Evolutionary conservation across 2,888 invertebrate genomes (phyloP), one percentile per base, ranked within the genome.

Genomic region (Adela reaumurella): DNA sequence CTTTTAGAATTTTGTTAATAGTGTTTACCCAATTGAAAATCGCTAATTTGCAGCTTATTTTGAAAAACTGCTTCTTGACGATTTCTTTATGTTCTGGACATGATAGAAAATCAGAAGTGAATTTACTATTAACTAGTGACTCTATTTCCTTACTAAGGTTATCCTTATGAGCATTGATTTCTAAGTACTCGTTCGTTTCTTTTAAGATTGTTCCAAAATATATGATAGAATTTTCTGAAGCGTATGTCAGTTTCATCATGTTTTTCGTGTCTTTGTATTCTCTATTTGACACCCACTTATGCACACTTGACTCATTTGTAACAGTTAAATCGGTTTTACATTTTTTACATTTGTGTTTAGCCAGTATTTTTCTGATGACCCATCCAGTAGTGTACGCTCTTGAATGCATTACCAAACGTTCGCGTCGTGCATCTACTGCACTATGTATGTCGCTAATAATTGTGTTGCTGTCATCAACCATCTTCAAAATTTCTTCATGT

Each of bases 371-470:
- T 45, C 51, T 51, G 2, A 53, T 41, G 11, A 53, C 55, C 54
- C 56, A 56, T 47, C 57, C 56, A n/a, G 54, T 48, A 18, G 55
- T 55, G 45, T 57, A 56, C n/a, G 56, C 56, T 5, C 53, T 49
- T 43, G 57, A 56, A 48, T 59, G 57, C 1, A 57, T 46, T 47
- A 51, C 53, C 10, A 55, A 20, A 24, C 55, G 48, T 49, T 58
- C 56, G 45, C 44, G 50, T 14, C 51, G 19, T 10, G 54, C 55
- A n/a, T 50, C 45, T n/a, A 28, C 20, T n/a, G 14, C 14, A 43
- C 49, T 45, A 45, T 45, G 45, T 16, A 41, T 35, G 41, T 35
- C 41, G 35, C 24, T 16, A 24, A 28, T 46, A 24, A n/a, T n/a
- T n/a, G n/a, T n/a, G n/a, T n/a, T n/a, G n/a, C n/a, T n/a, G n/a